These are phyloP conservation scores for Fratercula arctica DNA, from an alignment of 2,797 vertebrate species.

Conservation along the genomic window DNA sequence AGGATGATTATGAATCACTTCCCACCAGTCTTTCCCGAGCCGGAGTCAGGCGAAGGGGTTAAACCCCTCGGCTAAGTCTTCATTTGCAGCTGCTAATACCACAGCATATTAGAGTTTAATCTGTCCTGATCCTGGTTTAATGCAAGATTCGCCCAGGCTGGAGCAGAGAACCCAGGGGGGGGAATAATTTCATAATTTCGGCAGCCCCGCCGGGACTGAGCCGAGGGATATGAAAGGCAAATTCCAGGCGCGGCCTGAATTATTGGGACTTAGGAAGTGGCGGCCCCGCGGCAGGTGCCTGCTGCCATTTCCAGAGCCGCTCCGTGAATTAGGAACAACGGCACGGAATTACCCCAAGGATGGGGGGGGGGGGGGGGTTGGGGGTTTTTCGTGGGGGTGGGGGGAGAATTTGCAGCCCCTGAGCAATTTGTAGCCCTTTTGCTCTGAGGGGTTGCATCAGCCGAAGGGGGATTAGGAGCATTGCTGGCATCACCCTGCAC, in stretches of 20 bases:
- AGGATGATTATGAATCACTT: neutral
- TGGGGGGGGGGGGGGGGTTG: neutral
- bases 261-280: conserved; percentile 76
- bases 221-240: conserved; percentile 82
- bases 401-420: neutral
- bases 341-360: conserved; percentile 66
- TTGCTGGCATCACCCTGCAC: accelerated
- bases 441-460: neutral
- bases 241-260: conserved; percentile 79
- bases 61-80: conserved; percentile 81
- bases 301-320: conserved; percentile 75
- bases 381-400: neutral
- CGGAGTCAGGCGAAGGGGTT: conserved; percentile 72
- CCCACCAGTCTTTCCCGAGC: accelerated
- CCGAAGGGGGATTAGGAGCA: accelerated
- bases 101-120: conserved; percentile 96
- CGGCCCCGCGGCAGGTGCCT: conserved; percentile 70
- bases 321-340: conserved; percentile 73
- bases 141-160: conserved; percentile 86
- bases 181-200: conserved; percentile 76
- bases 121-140: conserved; percentile 99
- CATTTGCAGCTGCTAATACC: conserved; percentile 95
- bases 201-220: conserved; percentile 80
- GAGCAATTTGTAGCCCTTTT: neutral
- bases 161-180: conserved; percentile 76